Evolutionary conservation across 2,113 vertebrate species (phyloP).

Genomic region (Zingel zingel): DNA sequence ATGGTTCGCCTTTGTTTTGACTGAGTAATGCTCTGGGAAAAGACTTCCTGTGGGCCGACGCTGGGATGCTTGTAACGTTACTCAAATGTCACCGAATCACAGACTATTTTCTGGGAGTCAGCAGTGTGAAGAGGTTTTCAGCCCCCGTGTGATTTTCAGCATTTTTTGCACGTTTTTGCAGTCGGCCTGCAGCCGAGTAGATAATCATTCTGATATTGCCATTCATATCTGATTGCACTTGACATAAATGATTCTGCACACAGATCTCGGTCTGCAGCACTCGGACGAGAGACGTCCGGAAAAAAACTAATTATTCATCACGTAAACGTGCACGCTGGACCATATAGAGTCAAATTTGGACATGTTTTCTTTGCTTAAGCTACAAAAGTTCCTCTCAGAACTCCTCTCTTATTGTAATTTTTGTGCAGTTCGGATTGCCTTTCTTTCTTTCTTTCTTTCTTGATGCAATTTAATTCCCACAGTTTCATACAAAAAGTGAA

Average conservation of each 20-base stretch:
- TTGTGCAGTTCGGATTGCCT: neutral
- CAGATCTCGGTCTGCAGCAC: neutral
- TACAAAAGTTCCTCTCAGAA: neutral
- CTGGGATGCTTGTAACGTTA: constrained; percentile 35
- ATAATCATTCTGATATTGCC: neutral
- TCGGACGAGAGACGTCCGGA: neutral
- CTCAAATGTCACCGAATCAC: constrained; percentile 54
- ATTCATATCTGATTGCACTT: neutral
- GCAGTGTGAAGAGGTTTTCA: neutral
- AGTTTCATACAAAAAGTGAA: neutral
- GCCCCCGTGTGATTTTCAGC: neutral
- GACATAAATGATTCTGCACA: neutral
- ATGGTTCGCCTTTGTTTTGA: constrained; percentile 47
- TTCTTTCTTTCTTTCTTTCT: neutral
- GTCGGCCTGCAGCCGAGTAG: neutral
- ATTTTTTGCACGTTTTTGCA: neutral
- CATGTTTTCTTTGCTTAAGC: too few relatives aligned
- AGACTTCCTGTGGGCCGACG: constrained; percentile 20
- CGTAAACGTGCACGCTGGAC: neutral
- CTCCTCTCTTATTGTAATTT: neutral
- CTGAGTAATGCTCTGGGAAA: constrained; percentile 21
- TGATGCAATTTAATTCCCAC: too few relatives aligned
- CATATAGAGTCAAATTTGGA: too few relatives aligned
- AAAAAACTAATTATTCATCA: neutral
- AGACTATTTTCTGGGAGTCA: neutral